Evolutionary conservation across 1,140 invertebrate genomes (phyloP).

Genomic region (Nasonia giraulti): DNA sequence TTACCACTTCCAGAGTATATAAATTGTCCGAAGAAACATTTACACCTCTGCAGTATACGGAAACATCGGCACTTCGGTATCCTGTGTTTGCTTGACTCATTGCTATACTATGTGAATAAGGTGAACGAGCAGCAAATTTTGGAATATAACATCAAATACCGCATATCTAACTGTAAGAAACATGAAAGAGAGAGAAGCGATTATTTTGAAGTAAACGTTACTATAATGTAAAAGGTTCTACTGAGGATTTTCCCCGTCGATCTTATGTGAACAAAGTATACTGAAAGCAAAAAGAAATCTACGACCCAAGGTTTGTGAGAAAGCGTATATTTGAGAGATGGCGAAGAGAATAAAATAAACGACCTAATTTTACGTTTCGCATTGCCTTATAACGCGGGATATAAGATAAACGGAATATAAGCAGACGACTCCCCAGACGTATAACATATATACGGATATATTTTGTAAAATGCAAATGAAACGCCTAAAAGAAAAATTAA

Average conservation of each 20-base stretch:
- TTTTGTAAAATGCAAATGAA: constrained; percentile 43
- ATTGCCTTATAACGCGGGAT: constrained; percentile 38
- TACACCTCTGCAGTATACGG: not conserved
- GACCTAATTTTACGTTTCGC: constrained; percentile 44
- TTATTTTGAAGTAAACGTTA: constrained; percentile 24
- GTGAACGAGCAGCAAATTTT: not conserved
- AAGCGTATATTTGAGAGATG: not conserved
- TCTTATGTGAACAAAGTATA: not conserved
- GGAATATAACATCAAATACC: not conserved
- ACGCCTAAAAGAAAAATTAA: constrained; percentile 33
- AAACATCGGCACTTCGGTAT: not conserved
- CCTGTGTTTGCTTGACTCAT: not conserved
- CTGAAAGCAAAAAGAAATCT: not conserved
- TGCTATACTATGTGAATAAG: not conserved
- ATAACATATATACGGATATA: constrained; percentile 34
- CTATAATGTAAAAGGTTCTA: not conserved
- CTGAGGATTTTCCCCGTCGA: not conserved
- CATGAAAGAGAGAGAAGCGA: not conserved
- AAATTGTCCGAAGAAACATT: not conserved
- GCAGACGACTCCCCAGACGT: not conserved
- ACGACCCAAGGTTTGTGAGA: not conserved
- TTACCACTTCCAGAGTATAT: not conserved
- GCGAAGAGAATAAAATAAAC: not conserved
- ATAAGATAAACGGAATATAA: constrained; percentile 21
- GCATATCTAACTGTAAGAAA: not conserved